Percentiles rank a stretch among this genome's conserved stretches.
Conservation (phyloP, 1,140 invertebrate species). For the Ditylenchus dipsaci region DNA sequence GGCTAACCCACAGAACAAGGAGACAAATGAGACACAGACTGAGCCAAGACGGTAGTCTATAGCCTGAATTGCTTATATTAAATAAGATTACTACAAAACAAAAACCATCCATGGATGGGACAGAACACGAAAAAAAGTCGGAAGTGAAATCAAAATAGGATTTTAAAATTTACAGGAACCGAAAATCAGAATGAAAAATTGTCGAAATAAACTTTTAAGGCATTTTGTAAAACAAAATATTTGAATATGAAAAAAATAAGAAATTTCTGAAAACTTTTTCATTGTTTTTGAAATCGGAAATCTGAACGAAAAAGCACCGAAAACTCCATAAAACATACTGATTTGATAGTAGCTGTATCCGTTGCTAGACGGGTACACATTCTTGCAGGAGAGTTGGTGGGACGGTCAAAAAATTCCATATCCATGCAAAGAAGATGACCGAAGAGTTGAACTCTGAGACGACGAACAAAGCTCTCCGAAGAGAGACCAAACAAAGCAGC, state of each 20-base stretch:
- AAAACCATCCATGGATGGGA: slow-evolving; percentile 54
- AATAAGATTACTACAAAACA: not conserved
- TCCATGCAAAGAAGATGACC: slow-evolving; percentile 61
- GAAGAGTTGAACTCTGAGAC: slow-evolving; percentile 59
- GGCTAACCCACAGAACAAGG: slow-evolving; percentile 57
- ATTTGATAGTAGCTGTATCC: slow-evolving; percentile 62
- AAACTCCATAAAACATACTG: too few relatives aligned
- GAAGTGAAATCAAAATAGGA: too few relatives aligned
- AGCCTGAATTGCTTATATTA: slow-evolving; percentile 50
- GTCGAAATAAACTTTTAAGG: too few relatives aligned
- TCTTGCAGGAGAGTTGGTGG: slow-evolving; percentile 60
- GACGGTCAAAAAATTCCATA: slow-evolving; percentile 62
- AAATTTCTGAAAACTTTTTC: too few relatives aligned
- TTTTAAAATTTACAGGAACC: too few relatives aligned
- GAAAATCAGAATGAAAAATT: too few relatives aligned
- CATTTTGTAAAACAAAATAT: too few relatives aligned
- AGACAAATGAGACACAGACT: slow-evolving; percentile 59
- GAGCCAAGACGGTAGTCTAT: slow-evolving; percentile 60
- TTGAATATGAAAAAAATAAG: not conserved
- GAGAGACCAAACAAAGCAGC: slow-evolving; percentile 47
- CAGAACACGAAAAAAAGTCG: too few relatives aligned
- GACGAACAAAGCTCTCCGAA: slow-evolving; percentile 60
- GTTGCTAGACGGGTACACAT: slow-evolving; percentile 62
- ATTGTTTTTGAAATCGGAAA: too few relatives aligned
- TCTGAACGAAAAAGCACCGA: too few relatives aligned